A percentile compares a stretch with the other conserved stretches of the same genome.
Conservation (phyloP, 2,797 vertebrate genomes). For the Chloroceryle inda region DNA sequence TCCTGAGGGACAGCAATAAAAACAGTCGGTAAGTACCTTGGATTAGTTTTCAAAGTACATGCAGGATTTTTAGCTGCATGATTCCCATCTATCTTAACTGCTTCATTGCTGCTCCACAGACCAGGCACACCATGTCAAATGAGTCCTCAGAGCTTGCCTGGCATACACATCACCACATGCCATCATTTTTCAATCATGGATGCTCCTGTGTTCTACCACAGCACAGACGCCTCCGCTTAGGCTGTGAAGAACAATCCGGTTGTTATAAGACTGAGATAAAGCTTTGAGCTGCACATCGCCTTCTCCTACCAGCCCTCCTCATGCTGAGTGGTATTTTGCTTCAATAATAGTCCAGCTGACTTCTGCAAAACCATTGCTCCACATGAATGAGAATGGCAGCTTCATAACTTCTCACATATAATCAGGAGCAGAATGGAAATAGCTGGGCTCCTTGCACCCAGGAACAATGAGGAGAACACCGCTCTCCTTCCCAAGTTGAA, state of each 20-base stretch:
- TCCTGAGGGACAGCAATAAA: conserved; percentile 11
- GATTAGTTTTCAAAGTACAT: not conserved
- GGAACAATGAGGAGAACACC: not conserved
- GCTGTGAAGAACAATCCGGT: not conserved
- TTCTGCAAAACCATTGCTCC: not conserved
- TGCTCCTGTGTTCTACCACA: not conserved
- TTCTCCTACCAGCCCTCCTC: not conserved
- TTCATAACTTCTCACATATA: not conserved
- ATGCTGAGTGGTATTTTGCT: not conserved
- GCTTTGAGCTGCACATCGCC: not conserved
- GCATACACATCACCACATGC: not conserved
- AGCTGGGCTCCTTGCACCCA: not conserved
- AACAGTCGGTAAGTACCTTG: not conserved
- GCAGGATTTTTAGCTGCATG: conserved; percentile 3
- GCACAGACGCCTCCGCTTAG: not conserved
- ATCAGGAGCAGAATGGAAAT: not conserved
- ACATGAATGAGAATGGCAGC: not conserved
- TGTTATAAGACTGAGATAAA: not conserved
- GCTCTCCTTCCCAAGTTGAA: not conserved
- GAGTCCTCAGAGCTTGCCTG: not conserved
- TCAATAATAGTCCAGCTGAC: conserved; percentile 8
- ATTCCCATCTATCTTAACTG: conserved; percentile 17
- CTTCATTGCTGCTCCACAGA: not conserved
- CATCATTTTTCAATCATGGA: not conserved
- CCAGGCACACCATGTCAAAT: not conserved